Evolutionary conservation across 2,888 invertebrate species (phyloP).

Genomic region (Drosophila ustulata): DNA sequence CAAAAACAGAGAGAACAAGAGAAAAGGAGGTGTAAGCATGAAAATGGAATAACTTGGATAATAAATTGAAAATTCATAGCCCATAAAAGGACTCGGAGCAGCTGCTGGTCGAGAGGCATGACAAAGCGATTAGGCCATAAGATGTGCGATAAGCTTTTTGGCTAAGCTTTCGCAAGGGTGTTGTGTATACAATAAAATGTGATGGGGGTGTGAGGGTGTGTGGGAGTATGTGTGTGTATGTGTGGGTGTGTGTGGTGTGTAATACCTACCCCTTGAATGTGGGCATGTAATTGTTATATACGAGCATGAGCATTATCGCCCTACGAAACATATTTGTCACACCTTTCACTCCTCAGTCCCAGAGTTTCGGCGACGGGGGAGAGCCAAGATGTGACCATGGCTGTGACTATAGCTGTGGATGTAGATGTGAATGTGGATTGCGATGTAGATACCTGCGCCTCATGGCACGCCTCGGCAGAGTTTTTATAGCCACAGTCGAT

Average conservation of each 20-base stretch:
- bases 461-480: slow-evolving; percentile 34
- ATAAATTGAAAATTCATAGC: slow-evolving; percentile 30
- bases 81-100: slow-evolving; percentile 19
- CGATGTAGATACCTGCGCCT: slow-evolving; percentile 46
- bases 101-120: slow-evolving; percentile 16
- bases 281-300: slow-evolving; percentile 45
- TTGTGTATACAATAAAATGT: slow-evolving; percentile 16
- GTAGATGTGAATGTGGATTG: slow-evolving; percentile 16
- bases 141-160: slow-evolving; percentile 33
- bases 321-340: slow-evolving; percentile 63
- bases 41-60: slow-evolving; percentile 17
- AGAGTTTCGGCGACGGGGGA: slow-evolving; percentile 20
- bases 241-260: slow-evolving; percentile 12
- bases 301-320: slow-evolving; percentile 49
- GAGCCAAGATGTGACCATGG: slow-evolving; percentile 20
- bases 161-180: slow-evolving; percentile 26
- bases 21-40: background rate
- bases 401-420: background rate
- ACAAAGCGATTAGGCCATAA: slow-evolving; percentile 30
- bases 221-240: slow-evolving; percentile 10
- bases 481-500: background rate
- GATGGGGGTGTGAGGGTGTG: background rate
- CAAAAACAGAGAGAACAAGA: background rate
- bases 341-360: slow-evolving; percentile 57
- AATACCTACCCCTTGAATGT: slow-evolving; percentile 43